Conservation (phyloP, 2,888 invertebrate genomes). For the Drosophila nr. fundita region DNA sequence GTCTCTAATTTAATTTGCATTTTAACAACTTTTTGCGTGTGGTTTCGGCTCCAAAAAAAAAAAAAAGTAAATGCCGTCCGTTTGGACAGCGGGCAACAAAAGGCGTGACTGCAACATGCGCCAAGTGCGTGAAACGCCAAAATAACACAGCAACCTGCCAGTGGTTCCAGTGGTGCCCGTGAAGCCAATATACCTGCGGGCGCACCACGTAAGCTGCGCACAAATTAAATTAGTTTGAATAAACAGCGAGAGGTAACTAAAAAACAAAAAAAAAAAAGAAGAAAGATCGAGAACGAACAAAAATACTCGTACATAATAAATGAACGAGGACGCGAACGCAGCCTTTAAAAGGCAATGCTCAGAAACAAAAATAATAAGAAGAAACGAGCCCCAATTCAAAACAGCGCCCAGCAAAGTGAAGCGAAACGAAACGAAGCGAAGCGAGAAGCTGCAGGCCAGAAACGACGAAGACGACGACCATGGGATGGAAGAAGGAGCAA, state of each 20-base stretch:
- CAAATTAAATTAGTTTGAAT: constrained; percentile 80
- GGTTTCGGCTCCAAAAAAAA: constrained; percentile 49
- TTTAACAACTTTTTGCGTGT: constrained; percentile 83
- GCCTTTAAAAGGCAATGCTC: constrained; percentile 69
- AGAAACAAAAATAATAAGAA: constrained; percentile 50
- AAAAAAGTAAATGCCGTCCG: constrained; percentile 37
- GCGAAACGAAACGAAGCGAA: constrained; percentile 22
- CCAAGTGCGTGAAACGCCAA: constrained; percentile 81
- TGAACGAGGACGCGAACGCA: constrained; percentile 71
- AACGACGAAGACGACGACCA: constrained; percentile 30
- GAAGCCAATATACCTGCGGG: constrained; percentile 66
- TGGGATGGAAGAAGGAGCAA: constrained; percentile 30
- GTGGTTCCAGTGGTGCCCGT: constrained; percentile 34
- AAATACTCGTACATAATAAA: constrained; percentile 74
- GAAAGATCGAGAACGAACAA: constrained; percentile 42
- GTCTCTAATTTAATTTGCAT: constrained; percentile 82
- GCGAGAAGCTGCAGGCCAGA: constrained; percentile 40
- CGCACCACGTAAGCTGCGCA: constrained; percentile 71
- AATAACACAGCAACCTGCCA: constrained; percentile 76
- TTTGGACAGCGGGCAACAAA: constrained; percentile 69
- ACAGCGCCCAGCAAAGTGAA: constrained; percentile 28
- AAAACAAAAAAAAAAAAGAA: constrained; percentile 30
- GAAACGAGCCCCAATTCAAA: constrained; percentile 66
- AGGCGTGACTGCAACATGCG: constrained; percentile 83
- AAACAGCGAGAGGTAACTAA: constrained; percentile 71